A percentile compares a stretch with the other conserved stretches of the same genome.
Conservation (phyloP, 1,140 invertebrate species). For the Aradophagus sp. region DNA sequence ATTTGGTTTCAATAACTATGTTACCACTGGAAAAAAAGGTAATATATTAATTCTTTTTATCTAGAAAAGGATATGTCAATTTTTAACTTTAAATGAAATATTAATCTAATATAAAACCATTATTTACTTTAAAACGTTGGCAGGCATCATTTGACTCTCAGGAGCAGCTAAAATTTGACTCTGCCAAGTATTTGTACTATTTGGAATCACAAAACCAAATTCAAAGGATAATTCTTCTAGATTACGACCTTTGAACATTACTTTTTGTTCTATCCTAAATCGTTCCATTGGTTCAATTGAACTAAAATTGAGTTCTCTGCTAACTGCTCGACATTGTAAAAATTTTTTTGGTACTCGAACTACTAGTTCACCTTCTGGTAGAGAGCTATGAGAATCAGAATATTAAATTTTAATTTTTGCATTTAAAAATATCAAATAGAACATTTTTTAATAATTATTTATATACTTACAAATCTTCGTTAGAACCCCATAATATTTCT, state of each 20-base stretch:
- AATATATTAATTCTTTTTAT: conserved; percentile 10
- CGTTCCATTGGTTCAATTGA: conserved; percentile 97
- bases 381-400: conserved; percentile 75
- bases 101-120: neutral
- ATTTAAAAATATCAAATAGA: too few species aligned
- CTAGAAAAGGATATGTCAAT: conserved; percentile 1
- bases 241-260: conserved; percentile 86
- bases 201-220: conserved; percentile 99
- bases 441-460: too few species aligned
- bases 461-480: too few species aligned
- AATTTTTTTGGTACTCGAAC: conserved; percentile 97
- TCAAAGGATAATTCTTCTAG: conserved; percentile 99
- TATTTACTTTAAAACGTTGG: conserved; percentile 92
- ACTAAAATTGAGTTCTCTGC: conserved; percentile 98
- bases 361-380: conserved; percentile 94
- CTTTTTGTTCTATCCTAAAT: conserved; percentile 96
- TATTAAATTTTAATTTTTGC: too few species aligned
- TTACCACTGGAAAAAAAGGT: conserved; percentile 89
- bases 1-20: conserved; percentile 98
- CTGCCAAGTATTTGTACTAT: conserved; percentile 99
- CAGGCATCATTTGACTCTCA: conserved; percentile 99
- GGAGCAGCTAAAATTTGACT: conserved; percentile 98
- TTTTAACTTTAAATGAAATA: neutral
- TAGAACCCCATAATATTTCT: too few species aligned
- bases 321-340: conserved; percentile 95